Evolutionary conservation across 2,797 vertebrate genomes (phyloP).

Genomic region (Poeciliopsis infans): DNA sequence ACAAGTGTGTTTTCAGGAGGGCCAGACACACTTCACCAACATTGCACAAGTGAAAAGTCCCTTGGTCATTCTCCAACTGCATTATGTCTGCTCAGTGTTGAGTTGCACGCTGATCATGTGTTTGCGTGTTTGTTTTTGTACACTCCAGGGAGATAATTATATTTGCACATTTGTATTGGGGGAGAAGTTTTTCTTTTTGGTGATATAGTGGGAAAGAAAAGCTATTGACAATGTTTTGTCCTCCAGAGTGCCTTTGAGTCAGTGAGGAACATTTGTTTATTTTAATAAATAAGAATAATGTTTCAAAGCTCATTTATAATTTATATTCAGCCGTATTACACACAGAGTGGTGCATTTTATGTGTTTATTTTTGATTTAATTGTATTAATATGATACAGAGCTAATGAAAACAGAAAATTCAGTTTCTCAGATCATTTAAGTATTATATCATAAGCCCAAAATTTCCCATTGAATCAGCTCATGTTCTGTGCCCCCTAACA

Average conservation of each 20-base stretch:
- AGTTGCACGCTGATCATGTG: slow-evolving; percentile 6
- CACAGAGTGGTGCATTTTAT: neutral
- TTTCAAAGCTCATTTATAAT: neutral
- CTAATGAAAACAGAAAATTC: neutral
- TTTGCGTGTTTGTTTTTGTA: slow-evolving; percentile 1
- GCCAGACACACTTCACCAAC: slow-evolving; percentile 33
- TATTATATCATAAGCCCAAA: neutral
- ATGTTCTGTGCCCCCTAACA: neutral
- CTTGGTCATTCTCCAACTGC: slow-evolving; percentile 25
- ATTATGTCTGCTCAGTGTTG: slow-evolving; percentile 31
- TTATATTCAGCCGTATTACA: neutral
- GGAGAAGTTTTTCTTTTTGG: neutral
- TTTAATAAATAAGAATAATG: neutral
- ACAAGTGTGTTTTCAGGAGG: slow-evolving; percentile 17
- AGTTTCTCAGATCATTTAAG: neutral
- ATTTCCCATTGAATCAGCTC: neutral
- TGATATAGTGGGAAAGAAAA: neutral
- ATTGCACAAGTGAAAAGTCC: slow-evolving; percentile 30
- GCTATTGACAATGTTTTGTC: neutral
- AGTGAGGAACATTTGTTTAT: neutral
- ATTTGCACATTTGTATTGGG: neutral
- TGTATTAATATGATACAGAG: neutral
- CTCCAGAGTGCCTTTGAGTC: neutral
- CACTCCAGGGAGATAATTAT: neutral
- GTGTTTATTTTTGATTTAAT: neutral